Percentiles rank a stretch among this genome's conserved stretches.
These are phyloP conservation scores for Drosophila subquinaria DNA, from an alignment of 2,888 invertebrate genomes.

Conservation along the genomic window DNA sequence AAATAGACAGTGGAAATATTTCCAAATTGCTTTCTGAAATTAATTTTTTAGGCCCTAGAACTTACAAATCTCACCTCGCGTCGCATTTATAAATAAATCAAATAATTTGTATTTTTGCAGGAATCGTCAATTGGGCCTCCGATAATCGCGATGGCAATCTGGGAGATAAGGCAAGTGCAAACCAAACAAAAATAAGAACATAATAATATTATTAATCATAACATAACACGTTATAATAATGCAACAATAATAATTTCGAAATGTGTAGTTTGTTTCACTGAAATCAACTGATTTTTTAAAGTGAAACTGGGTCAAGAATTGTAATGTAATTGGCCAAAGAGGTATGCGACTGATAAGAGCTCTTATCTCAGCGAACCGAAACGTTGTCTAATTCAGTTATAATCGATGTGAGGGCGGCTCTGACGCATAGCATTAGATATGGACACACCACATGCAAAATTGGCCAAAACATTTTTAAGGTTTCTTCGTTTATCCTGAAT, in stretches of 20 bases:
- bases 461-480: constrained; percentile 11
- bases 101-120: constrained; percentile 70
- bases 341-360: constrained; percentile 22
- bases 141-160: constrained; percentile 85
- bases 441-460: constrained; percentile 1
- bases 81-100: constrained; percentile 36
- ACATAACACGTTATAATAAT: not conserved
- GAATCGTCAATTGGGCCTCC: constrained; percentile 85
- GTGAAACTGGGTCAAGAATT: constrained; percentile 47
- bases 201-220: not conserved
- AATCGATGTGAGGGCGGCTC: constrained; percentile 47
- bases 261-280: not conserved
- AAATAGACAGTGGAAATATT: constrained; percentile 36
- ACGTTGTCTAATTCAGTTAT: constrained; percentile 58
- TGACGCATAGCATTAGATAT: constrained; percentile 12
- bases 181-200: constrained; percentile 1
- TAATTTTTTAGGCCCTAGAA: constrained; percentile 21
- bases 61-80: constrained; percentile 17
- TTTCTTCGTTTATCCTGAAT: constrained; percentile 12
- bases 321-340: constrained; percentile 16
- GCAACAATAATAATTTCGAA: not conserved
- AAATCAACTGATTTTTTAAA: constrained; percentile 3
- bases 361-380: constrained; percentile 30
- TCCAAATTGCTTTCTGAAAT: constrained; percentile 42
- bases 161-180: constrained; percentile 85